A percentile compares a stretch with the other conserved stretches of the same genome.
Conservation (phyloP, 1,140 invertebrate species). For the Euglossa dilemma region DNA sequence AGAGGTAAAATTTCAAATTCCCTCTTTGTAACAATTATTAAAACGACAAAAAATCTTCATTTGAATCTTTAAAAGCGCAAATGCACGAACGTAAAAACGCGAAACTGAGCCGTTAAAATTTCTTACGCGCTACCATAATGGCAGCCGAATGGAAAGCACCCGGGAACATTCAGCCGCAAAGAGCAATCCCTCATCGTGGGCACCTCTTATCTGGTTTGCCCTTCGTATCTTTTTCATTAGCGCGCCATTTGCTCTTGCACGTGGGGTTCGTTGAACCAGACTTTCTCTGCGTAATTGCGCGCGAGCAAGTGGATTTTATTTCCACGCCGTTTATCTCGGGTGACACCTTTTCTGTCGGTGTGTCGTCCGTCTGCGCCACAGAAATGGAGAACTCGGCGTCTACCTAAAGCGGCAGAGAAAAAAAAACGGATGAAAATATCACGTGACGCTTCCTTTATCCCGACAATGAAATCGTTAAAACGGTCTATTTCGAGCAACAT, state of each 20-base stretch:
- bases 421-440: neutral
- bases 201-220: constrained; percentile 9
- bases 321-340: constrained; percentile 1
- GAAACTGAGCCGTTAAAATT: constrained; percentile 1
- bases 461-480: too few species aligned
- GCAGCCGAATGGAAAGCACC: constrained; percentile 47
- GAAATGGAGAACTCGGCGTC: neutral
- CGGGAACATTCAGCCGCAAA: neutral
- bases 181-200: neutral
- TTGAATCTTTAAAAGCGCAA: too few species aligned
- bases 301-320: constrained; percentile 8
- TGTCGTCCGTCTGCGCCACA: constrained; percentile 16
- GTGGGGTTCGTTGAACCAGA: constrained; percentile 22
- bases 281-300: neutral
- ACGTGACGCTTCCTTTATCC: too few species aligned
- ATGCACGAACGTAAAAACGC: neutral
- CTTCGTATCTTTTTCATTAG: constrained; percentile 12
- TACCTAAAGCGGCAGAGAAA: neutral
- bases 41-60: too few species aligned
- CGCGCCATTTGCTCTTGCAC: neutral
- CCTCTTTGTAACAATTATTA: too few species aligned
- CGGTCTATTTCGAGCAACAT: neutral
- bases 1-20: too few species aligned
- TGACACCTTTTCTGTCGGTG: constrained; percentile 55
- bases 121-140: neutral